Evolutionary conservation across 2,113 vertebrate species (phyloP), one percentile per base, ranked within the genome.

Genomic region (Sapayoa aenigma): DNA sequence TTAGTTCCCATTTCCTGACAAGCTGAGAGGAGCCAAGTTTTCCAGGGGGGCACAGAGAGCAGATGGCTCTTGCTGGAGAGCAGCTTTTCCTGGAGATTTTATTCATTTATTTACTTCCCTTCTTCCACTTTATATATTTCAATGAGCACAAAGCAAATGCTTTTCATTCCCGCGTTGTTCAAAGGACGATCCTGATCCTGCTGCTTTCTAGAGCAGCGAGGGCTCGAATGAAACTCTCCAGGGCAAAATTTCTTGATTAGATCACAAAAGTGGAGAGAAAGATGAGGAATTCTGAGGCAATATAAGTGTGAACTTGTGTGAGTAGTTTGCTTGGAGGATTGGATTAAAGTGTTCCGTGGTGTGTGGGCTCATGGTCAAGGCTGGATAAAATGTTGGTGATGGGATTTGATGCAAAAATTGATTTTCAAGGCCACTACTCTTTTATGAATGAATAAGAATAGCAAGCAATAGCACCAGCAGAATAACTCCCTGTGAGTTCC

Each of bases 401-500:
- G 16, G 65, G 39, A 37, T 60, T 87, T 49, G 46, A 41, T 60
- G 60, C 31, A 87, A 42, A 84, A 24, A 56, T 58, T 68, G 62
- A 4, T 87, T 93, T 83, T 41, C 74, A 91, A 85, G 84, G 91
- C 74, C 74, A 24, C 13, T 14, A 1, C 6, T 24, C 24, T 31
- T 6, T 7, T 42, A 33, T 58, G 52, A 60, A 6, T 39, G 77
- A 59, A 1, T 18, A 4, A 69, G n/a, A 71, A 28, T 3, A 60
- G 27, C 33, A 65, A 10, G 3, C 31, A 52, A 0, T 1, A 65
- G 41, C 69, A 23, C 20, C 6, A 21, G 65, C 35, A 35, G 52
- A 20, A 21, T 8, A 23, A 2, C 31, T 55, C 4, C 2, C 19
- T 25, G 6, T 10, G 15, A 41, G 73, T 8, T 21, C 1, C 0